Evolutionary conservation across 2,113 vertebrate species (phyloP).

Genomic region (Dasyornis broadbenti): DNA sequence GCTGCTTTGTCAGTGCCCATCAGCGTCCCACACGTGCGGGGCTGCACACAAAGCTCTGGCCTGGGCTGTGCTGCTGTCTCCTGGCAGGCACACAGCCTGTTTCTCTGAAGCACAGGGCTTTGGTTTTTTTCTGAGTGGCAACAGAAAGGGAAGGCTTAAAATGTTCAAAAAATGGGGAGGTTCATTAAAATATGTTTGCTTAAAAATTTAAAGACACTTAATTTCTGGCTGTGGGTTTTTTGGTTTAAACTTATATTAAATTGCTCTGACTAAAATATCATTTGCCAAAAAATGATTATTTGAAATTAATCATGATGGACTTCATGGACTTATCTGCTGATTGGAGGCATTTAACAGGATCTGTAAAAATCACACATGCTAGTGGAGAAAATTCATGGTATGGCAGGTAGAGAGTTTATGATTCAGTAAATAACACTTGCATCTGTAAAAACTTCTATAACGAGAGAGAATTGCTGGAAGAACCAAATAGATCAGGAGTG

Average conservation of each 20-base stretch:
- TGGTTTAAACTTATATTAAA: background rate
- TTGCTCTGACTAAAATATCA: background rate
- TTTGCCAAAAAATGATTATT: background rate
- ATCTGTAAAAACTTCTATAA: background rate
- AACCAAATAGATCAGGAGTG: background rate
- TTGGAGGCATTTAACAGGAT: background rate
- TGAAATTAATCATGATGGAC: background rate
- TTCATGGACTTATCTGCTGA: background rate
- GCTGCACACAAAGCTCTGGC: too few relatives aligned
- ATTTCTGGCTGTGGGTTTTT: background rate
- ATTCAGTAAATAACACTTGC: background rate
- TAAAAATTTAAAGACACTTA: background rate
- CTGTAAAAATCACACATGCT: background rate
- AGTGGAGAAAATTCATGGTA: background rate
- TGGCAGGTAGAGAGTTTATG: background rate
- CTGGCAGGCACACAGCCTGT: too few relatives aligned
- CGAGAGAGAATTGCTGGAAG: background rate
- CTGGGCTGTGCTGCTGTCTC: too few relatives aligned
- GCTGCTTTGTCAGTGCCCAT: too few relatives aligned
- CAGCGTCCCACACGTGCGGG: too few relatives aligned
- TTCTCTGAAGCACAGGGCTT: too few relatives aligned
- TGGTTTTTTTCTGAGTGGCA: background rate
- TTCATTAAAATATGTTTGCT: background rate
- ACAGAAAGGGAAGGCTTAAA: background rate
- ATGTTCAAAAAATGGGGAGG: rapidly evolving